These are phyloP conservation scores for Todiramphus chloris DNA, from an alignment of 2,113 vertebrate genomes.

Conservation along the genomic window DNA sequence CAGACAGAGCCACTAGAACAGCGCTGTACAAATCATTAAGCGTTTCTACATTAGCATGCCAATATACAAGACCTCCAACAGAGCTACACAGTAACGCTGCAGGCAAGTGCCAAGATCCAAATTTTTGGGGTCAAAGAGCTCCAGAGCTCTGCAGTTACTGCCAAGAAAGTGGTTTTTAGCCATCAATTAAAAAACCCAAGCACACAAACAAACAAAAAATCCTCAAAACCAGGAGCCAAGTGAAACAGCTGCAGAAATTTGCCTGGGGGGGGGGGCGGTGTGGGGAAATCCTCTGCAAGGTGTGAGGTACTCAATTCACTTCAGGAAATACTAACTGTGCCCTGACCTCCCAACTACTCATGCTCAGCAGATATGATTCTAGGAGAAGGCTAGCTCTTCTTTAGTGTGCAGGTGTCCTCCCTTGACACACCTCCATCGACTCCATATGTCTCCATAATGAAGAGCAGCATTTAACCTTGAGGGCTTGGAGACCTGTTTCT, in stretches of 20 bases:
- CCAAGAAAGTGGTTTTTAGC: not conserved
- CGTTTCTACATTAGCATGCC: not conserved
- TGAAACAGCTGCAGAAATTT: not conserved
- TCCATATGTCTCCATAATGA: not conserved
- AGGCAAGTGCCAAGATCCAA: not conserved
- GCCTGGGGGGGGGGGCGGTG: not conserved
- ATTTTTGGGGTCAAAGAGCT: not conserved
- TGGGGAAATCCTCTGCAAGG: not conserved
- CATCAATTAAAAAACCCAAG: not conserved
- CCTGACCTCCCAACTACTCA: not conserved
- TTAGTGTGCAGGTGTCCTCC: not conserved
- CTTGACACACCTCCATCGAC: not conserved
- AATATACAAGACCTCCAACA: not conserved
- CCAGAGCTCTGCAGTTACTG: not conserved
- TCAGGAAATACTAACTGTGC: not conserved
- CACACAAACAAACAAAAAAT: not conserved
- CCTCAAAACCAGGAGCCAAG: not conserved
- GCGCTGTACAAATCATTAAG: not conserved
- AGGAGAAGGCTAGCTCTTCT: not conserved
- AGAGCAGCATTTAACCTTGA: not conserved
- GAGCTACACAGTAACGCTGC: not conserved
- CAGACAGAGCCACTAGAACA: not conserved
- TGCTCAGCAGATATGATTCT: not conserved
- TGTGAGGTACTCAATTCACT: not conserved
- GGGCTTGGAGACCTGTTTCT: not conserved